Evolutionary conservation across 1,140 invertebrate genomes (phyloP).

Genomic region (Eumaeus atala): DNA sequence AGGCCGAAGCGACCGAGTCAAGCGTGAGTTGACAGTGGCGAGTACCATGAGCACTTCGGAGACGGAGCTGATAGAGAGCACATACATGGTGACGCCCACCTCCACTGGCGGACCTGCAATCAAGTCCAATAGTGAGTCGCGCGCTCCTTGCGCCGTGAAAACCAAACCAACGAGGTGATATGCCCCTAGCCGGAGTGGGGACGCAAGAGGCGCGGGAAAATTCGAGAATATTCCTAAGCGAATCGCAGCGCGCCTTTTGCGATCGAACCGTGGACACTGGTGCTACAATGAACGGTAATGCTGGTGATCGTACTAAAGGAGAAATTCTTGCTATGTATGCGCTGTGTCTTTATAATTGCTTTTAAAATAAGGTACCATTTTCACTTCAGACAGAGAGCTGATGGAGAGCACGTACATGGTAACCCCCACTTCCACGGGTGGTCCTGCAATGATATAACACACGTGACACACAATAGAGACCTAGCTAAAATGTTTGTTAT

Average conservation of each 20-base stretch:
- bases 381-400: conserved; percentile 98
- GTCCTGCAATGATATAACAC: conserved; percentile 82
- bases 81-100: conserved; percentile 98
- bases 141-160: conserved; percentile 66
- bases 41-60: conserved; percentile 98
- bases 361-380: conserved; percentile 91
- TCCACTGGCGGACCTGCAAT: conserved; percentile 94
- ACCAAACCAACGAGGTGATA: conserved; percentile 72
- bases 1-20: conserved; percentile 50
- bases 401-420: conserved; percentile 99
- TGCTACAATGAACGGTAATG: conserved; percentile 72
- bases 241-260: conserved; percentile 34
- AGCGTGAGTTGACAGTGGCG: conserved; percentile 58
- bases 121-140: conserved; percentile 73
- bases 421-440: conserved; percentile 96
- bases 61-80: conserved; percentile 98
- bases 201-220: conserved; percentile 33
- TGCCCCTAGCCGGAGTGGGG: conserved; percentile 52
- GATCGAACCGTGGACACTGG: conserved; percentile 71
- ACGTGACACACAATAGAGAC: conserved; percentile 40
- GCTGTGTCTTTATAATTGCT: conserved; percentile 70
- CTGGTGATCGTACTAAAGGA: conserved; percentile 68
- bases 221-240: conserved; percentile 20
- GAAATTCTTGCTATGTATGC: conserved; percentile 64
- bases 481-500: not conserved